Evolutionary conservation across 2,888 invertebrate species (phyloP).

Genomic region (Micoletzkya japonica): DNA sequence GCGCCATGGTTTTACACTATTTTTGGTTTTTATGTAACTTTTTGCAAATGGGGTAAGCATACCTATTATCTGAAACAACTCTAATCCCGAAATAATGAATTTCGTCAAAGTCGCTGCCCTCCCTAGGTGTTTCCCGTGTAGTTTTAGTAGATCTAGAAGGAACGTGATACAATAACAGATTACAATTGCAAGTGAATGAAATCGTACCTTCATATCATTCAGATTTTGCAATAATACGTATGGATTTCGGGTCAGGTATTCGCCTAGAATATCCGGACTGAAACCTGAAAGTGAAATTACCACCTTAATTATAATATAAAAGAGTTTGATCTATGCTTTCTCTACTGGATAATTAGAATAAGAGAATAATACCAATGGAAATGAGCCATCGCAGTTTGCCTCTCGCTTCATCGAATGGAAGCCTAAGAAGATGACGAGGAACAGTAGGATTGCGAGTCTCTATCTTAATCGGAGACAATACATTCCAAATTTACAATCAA

Average conservation of each 20-base stretch:
- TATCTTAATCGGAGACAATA: constrained; percentile 14
- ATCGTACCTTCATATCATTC: constrained; percentile 47
- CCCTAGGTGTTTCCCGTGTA: too few species aligned
- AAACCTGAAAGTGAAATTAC: constrained; percentile 36
- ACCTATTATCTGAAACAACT: too few species aligned
- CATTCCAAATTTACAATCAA: background rate
- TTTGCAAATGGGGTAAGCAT: too few species aligned
- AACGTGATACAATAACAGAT: constrained; percentile 19
- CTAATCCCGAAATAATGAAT: too few species aligned
- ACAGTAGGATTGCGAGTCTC: constrained; percentile 25
- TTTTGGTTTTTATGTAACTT: too few species aligned
- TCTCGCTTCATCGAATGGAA: constrained; percentile 5
- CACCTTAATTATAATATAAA: background rate
- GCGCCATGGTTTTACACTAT: too few species aligned
- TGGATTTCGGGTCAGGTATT: constrained; percentile 58
- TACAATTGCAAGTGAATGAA: background rate
- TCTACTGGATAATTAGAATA: background rate
- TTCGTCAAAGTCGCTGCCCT: too few species aligned
- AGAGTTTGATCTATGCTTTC: background rate
- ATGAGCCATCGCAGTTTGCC: constrained; percentile 22
- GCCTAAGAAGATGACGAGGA: constrained; percentile 14
- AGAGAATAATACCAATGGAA: background rate
- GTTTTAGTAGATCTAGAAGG: too few species aligned
- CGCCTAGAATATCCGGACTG: constrained; percentile 45
- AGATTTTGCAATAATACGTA: constrained; percentile 55